Base-by-base conservation (phyloP, 1,140 invertebrate species). In the Drosophila orosa region DNA sequence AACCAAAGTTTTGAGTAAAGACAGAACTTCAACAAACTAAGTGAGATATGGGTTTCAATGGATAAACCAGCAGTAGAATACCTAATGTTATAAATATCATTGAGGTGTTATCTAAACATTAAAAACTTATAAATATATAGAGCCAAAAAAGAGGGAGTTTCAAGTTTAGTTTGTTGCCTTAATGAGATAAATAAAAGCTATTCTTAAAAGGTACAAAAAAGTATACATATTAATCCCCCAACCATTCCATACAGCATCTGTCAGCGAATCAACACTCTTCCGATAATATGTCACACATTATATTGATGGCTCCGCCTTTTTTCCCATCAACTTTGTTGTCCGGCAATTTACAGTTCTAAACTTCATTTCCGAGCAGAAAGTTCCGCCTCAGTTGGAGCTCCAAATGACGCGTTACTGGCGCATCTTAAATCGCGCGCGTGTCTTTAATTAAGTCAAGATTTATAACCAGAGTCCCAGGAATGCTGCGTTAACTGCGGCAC, bases 391-490 rank as follows among this genome's bases (percentile, higher is more conserved):
- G 60, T 71, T 62, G 79, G 48, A 45, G 54, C 35, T 52, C n/a
- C 57, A 82, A 76, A 68, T 65, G 82, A 78, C 50, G 74, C 81
- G 78, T 85, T 79, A 35, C 57, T 37, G 57, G n/a, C 59, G 58
- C 45, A 29, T 65, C 65, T 66, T 15, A 67, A 58, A 78, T 73
- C 72, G 47, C 50, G 79, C 80, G 83, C 78, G 83, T 87, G 82
- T 54, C 83, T 81, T 75, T 86, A 86, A 86, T 86, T 86, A 87
- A 87, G 66, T 83, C 81, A 42, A 82, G 79, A 89, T 80, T 87
- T 87, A 89, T 81, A 89, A 60, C 71, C 68, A 57, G 52, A 33
- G 22, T 61, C 35, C 27, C 35, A 12, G 58, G 59, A 60, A 71
- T 69, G 63, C 48, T 66, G 63, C 55, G 63, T 68, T 65, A 76